Evolutionary conservation across 2,797 vertebrate species (phyloP), one percentile per base, ranked within the genome.

Genomic region (Mormyrus proboscirostris): DNA sequence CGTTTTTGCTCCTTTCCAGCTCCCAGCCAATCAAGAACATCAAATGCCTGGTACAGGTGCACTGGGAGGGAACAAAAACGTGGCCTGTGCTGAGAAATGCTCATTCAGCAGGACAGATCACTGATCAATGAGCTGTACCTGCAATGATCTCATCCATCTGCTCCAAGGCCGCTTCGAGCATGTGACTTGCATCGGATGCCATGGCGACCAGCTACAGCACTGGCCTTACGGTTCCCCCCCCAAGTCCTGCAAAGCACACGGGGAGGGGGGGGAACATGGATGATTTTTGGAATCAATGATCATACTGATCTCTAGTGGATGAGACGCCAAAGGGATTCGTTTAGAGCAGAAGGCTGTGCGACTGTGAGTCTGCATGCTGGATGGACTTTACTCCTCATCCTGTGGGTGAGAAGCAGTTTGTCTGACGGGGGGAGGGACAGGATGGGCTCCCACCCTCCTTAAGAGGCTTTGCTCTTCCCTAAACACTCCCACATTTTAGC

Each of bases 91-190:
- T 53, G n/a, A 47, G 25, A 53, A 86, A 29, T 4, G 16, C 49
- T 85, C 22, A 84, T 50, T 51, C 22, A 29, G 49, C 5, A 2
- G 25, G 29, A 38, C 84, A 38, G 49, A 33, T 38, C 6, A 38
- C 91, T 90, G 51, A 91, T 91, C 22, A 93, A 50, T 90, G 92
- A 91, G 38, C 44, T 91, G 90, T 96, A 99, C 98, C 98, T 95
- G 97, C 96, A 91, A 98, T 97, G 92, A 98, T 97, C 91, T 97
- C 96, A 89, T 98, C 97, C 97, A 98, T 98, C 95, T 98, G 97
- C 92, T 97, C 97, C 93, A 97, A 94, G 90, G 97, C 97, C 85
- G 97, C 96, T 94, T 97, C 97, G 91, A 98, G 94, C 93, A 95
- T 95, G 29, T 97, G 96, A 92, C 97, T 97, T 73, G 96, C 97